Percentiles rank a stretch among this genome's conserved stretches.
These are phyloP conservation scores for Zosterops borbonicus DNA, from an alignment of 2,113 vertebrate genomes.

Conservation along the genomic window DNA sequence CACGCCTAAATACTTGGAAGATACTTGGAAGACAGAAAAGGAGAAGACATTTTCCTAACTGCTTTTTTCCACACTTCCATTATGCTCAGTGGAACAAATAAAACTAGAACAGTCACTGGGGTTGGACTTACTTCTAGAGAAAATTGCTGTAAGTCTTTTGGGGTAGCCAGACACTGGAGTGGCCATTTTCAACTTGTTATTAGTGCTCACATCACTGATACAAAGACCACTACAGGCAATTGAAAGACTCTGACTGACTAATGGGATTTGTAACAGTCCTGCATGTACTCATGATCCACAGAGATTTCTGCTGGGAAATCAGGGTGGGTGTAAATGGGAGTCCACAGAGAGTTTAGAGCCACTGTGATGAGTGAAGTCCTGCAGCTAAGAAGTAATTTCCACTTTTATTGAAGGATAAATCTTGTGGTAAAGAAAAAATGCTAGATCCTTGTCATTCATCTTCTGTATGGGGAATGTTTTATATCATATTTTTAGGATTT, in stretches of 20 bases:
- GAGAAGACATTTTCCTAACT: neutral
- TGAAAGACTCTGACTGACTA: neutral
- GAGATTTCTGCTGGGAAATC: slow-evolving; percentile 33
- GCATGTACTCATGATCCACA: neutral
- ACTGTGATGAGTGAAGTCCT: neutral
- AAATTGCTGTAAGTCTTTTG: neutral
- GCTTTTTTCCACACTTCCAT: neutral
- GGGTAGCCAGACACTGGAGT: neutral
- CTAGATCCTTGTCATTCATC: neutral
- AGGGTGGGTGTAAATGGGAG: neutral
- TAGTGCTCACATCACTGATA: neutral
- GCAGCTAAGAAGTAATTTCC: neutral
- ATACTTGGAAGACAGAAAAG: neutral
- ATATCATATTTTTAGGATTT: neutral
- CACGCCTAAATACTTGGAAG: neutral
- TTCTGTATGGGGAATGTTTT: neutral
- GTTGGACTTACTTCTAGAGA: neutral
- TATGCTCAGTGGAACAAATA: neutral
- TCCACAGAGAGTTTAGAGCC: neutral
- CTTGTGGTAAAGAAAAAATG: neutral
- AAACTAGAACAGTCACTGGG: neutral
- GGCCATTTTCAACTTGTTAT: slow-evolving; percentile 1
- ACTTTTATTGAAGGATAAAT: neutral
- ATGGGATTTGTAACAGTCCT: neutral
- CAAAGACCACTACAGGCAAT: neutral